Evolutionary conservation across 2,888 invertebrate species (phyloP).

Genomic region (Chalcis sispes): DNA sequence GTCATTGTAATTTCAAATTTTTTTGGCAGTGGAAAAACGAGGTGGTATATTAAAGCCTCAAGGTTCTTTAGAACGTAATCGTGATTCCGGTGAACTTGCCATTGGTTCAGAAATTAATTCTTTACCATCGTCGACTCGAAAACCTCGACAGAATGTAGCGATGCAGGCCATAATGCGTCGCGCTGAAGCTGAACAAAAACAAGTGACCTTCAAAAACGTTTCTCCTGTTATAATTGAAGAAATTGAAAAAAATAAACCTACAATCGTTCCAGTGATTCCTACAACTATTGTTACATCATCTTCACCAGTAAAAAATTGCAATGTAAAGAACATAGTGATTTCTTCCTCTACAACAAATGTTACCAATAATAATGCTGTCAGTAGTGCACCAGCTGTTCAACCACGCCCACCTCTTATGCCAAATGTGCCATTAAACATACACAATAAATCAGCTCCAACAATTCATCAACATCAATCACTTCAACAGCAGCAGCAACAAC

Average conservation of each 20-base stretch:
- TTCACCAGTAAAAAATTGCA: conserved; percentile 35
- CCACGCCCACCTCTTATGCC: conserved; percentile 63
- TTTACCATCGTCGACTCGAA: conserved; percentile 61
- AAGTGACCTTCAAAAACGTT: conserved; percentile 75
- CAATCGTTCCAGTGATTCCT: neutral
- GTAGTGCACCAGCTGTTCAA: conserved; percentile 54
- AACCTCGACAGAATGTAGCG: conserved; percentile 85
- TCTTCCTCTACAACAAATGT: conserved; percentile 21
- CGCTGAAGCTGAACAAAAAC: conserved; percentile 83
- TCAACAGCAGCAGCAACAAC: conserved; percentile 18
- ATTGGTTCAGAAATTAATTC: conserved; percentile 62
- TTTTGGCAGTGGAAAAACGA: conserved; percentile 77
- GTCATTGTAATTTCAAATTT: neutral
- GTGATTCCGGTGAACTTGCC: conserved; percentile 70
- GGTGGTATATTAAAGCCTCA: conserved; percentile 86
- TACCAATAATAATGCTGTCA: neutral
- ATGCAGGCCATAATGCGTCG: conserved; percentile 86
- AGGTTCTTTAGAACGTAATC: conserved; percentile 82
- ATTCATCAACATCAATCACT: conserved; percentile 35
- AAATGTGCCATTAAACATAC: conserved; percentile 47
- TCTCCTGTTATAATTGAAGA: conserved; percentile 70
- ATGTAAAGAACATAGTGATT: conserved; percentile 25
- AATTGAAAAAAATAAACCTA: conserved; percentile 32
- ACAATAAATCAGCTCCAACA: conserved; percentile 8
- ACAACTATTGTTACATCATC: conserved; percentile 7